Evolutionary conservation across 2,888 invertebrate species (phyloP).

Genomic region (Priocnemis perturbator): DNA sequence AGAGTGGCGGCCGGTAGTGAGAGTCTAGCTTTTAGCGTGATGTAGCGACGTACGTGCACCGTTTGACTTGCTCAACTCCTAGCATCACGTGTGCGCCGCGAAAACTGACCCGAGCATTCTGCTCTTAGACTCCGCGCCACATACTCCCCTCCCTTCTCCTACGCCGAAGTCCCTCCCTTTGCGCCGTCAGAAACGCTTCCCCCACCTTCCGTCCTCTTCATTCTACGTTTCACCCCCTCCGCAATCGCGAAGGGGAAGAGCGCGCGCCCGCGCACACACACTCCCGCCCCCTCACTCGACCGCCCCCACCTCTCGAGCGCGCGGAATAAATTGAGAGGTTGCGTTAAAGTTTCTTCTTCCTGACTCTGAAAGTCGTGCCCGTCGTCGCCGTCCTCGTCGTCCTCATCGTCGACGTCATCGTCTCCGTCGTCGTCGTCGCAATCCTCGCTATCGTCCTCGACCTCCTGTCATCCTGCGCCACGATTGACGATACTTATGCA

Average conservation of each 20-base stretch:
- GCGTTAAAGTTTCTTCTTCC: not conserved
- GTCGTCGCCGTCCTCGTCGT: not conserved
- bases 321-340: too few relatives aligned
- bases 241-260: not conserved
- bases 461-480: not conserved
- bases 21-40: too few relatives aligned
- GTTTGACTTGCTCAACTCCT: constrained; percentile 19
- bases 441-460: too few relatives aligned
- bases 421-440: not conserved
- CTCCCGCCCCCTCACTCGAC: constrained; percentile 3
- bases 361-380: not conserved
- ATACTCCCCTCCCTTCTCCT: constrained; percentile 10
- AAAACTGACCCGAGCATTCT: constrained; percentile 58
- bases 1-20: too few relatives aligned
- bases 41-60: too few relatives aligned
- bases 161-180: constrained; percentile 12
- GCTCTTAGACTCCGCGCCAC: constrained; percentile 20
- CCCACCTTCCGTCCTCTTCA: constrained; percentile 22
- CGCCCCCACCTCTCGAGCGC: not conserved
- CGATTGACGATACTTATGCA: too few relatives aligned
- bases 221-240: constrained; percentile 17
- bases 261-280: not conserved
- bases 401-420: not conserved
- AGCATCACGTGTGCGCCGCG: constrained; percentile 61
- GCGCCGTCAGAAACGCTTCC: not conserved